Conservation (phyloP, 2,888 invertebrate species). For the Watsonalla binaria region DNA sequence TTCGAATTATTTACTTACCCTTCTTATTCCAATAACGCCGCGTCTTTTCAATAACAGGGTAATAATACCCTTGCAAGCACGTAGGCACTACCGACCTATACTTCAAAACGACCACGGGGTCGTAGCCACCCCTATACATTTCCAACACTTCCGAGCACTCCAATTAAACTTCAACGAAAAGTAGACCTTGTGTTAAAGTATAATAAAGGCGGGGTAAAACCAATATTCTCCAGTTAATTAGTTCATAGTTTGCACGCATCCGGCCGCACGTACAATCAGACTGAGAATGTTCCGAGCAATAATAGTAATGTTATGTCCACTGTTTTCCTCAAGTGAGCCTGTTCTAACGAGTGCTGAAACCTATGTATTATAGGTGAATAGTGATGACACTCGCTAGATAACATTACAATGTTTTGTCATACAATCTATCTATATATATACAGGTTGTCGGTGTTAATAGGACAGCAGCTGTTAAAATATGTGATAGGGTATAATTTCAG, state of each 20-base stretch:
- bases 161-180: neutral
- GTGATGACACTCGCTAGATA: no score
- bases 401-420: no score
- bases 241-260: neutral
- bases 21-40: neutral
- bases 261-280: neutral
- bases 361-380: no score
- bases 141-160: neutral
- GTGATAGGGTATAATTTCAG: no score
- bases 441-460: no score
- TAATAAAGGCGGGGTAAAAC: neutral
- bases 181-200: no score
- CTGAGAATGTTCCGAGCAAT: neutral
- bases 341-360: neutral
- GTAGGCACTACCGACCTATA: neutral
- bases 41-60: neutral
- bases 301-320: neutral
- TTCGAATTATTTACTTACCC: neutral
- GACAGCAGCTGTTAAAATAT: no score
- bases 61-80: neutral
- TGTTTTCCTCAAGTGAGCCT: neutral
- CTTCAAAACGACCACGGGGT: neutral
- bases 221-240: no score
- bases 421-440: no score
- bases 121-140: neutral